Evolutionary conservation across 2,113 vertebrate species (phyloP), one percentile per base, ranked within the genome.

Genomic region (Leiothrix lutea): DNA sequence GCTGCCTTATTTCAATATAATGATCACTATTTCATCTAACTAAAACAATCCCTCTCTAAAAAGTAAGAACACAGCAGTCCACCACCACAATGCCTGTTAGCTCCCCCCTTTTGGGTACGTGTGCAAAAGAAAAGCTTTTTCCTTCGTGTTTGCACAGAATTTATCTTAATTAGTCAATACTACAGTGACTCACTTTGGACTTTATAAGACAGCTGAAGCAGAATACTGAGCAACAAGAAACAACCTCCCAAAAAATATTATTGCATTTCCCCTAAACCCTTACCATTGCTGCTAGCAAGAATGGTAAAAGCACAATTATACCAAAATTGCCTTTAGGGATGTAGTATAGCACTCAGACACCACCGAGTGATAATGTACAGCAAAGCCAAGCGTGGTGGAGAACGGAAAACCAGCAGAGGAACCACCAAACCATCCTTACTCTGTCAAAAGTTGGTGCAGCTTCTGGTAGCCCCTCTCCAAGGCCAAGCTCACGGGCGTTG

Each of bases 401-500:
- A 77, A 72, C 0, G 2, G 50, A 33, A 83, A 92, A 77, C 5
- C 22, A 74, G 45, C 25, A 18, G 61, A 91, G 4, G 58, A 86
- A 67, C 28, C 60, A 81, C 18, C n/a, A 83, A 50, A 75, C 23
- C 35, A 60, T 57, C 94, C 98, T 98, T 96, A 99, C 99, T 98
- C 96, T 31, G 97, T 98, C 45, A 99, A 97, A 61, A 99, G 98
- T 57, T 98, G 95, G 28, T 98, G 97, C 48, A 99, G 97, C 54
- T 97, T 94, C 71, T 95, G 87, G 86, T 99, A 98, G 80, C 99
- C 99, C 72, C 98, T 97, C 54, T 98, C 98, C 74, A 98, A 93
- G 17, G 99, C 99, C 61, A 99, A 57, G 91, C 96, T 97, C 6
- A 98, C 97, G 0, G 99, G 99, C 0, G 99, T 99, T 25, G 96